Evolutionary conservation across 2,113 vertebrate genomes (phyloP).

Genomic region (Rhinichthys klamathensis): DNA sequence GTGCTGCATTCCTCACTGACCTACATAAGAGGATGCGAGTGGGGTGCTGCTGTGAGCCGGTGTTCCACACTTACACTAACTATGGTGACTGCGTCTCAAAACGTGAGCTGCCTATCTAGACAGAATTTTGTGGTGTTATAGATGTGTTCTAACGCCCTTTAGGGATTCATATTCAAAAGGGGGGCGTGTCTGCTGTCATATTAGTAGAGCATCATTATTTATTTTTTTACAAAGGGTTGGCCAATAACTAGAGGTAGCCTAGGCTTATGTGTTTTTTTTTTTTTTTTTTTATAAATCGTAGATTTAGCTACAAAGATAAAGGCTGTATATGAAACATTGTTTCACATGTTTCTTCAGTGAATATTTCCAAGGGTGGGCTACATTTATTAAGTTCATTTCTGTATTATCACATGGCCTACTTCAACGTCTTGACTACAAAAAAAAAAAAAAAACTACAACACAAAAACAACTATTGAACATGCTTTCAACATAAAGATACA

Average conservation of each 20-base stretch:
- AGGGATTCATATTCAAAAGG: not conserved
- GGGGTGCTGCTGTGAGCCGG: slow-evolving; percentile 15
- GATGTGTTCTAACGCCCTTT: not conserved
- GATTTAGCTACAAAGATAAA: not conserved
- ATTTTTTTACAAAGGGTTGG: not conserved
- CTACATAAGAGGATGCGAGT: slow-evolving; percentile 35
- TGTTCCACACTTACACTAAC: slow-evolving; percentile 34
- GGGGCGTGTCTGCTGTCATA: slow-evolving; percentile 12
- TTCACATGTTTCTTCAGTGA: not conserved
- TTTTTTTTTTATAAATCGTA: not conserved
- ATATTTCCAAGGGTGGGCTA: not conserved
- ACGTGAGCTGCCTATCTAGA: not conserved
- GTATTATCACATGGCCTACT: not conserved
- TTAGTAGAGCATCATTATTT: not conserved
- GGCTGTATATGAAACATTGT: not conserved
- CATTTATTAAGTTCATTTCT: not conserved
- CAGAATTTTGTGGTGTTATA: not conserved
- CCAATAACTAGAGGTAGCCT: not conserved
- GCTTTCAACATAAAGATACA: not conserved
- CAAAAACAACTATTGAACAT: not conserved
- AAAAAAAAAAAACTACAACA: no score
- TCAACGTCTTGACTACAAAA: not conserved
- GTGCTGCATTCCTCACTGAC: slow-evolving; percentile 23
- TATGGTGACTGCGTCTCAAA: slow-evolving; percentile 5
- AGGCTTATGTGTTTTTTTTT: not conserved